phyloP scores from a whole-genome alignment of 2,113 vertebrate species.

The Sander lucioperca region DNA sequence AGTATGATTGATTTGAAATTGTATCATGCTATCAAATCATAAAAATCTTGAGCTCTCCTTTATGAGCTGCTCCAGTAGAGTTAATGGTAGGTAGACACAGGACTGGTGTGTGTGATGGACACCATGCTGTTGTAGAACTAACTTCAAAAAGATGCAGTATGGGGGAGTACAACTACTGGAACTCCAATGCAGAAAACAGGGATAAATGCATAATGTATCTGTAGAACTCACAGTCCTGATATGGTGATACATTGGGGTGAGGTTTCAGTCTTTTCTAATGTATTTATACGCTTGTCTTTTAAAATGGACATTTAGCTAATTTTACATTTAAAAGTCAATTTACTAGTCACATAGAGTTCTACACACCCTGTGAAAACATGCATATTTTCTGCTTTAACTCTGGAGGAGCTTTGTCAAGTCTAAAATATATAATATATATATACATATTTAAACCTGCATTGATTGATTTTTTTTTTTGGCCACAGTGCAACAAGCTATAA shows the following conservation, averaged over 20 bases:
- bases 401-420: neutral
- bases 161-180: neutral
- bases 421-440: no score
- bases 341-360: neutral
- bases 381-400: no score
- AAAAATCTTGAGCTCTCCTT: neutral
- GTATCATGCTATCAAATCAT: no score
- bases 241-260: neutral
- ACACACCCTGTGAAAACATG: neutral
- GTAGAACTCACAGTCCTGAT: neutral
- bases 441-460: neutral
- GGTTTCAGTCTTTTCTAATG: neutral
- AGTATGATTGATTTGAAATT: neutral
- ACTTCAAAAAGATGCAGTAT: neutral
- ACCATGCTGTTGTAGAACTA: neutral
- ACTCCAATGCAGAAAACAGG: neutral
- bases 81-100: neutral
- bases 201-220: neutral
- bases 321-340: neutral
- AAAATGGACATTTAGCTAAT: neutral
- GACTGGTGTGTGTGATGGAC: constrained; percentile 2
- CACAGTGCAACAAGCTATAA: neutral
- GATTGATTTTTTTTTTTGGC: neutral
- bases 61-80: neutral
- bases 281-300: neutral